Base-by-base conservation (phyloP, 2,797 vertebrate species). In the Diceros bicornis region DNA sequence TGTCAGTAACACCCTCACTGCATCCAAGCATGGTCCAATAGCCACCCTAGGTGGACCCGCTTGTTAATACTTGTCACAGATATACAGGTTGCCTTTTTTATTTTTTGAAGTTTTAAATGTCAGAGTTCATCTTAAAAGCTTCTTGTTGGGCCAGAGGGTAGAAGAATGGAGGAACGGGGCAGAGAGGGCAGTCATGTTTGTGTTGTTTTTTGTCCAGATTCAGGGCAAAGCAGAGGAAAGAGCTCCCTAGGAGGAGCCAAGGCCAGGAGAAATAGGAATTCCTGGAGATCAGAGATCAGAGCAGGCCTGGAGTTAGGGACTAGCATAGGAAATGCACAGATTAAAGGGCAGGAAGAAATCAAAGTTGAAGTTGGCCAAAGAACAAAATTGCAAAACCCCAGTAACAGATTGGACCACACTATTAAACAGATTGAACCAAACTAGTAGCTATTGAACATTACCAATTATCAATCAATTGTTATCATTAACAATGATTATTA, bases 101-200 rank as follows among this genome's bases (percentile, higher is more conserved):
- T 27, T 69, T 59, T 72, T 52, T 81, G 20, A 89, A 50, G 14
- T 41, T 95, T 71, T 20, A 13, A 50, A 72, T 62, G 64, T 79
- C 29, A 91, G 25, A 77, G 20, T 84, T 82, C 74, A 47, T 74
- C 61, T 91, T 72, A 55, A 72, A 93, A 77, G 9, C 14, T 82
- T 72, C 27, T 93, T 85, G 2, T n/a, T 16, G 29, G 20, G 34
- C 11, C 84, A 66, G n/a, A 78, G 37, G 16, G 20, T 23, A 78
- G 47, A 92, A 32, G 72, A 81, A 59, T 1, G n/a, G 29, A 55
- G n/a, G 20, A 74, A 88, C 0, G 0, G 57, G 52, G 10, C 25
- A 25, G 52, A 62, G 7, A 84, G 16, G 10, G 20, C 7, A 13
- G 27, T 7, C 0, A 0, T 27, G 9, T 62, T n/a, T 59, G n/a